Evolutionary conservation across 64 coral and sea anemone genomes (phyloP).

Genomic region (Acropora yongei): DNA sequence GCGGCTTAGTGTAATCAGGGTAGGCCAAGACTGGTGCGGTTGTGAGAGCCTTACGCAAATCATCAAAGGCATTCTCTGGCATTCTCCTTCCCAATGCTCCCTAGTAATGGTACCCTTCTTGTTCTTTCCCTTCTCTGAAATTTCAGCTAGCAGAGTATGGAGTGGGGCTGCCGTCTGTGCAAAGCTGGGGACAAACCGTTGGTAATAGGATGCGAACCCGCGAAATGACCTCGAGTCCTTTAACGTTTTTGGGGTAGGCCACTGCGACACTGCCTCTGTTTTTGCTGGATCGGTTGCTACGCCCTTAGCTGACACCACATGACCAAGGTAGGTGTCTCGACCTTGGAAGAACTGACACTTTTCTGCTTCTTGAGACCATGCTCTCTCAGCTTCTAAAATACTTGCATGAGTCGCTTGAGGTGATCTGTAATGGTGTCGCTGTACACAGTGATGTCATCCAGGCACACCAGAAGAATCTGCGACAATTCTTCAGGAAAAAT

Average conservation of each 20-base stretch:
- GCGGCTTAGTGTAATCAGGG: conserved; percentile 36
- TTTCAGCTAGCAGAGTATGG: background rate
- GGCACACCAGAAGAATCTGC: conserved; percentile 35
- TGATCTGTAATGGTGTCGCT: conserved; percentile 25
- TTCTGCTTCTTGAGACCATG: background rate
- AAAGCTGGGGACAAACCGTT: conserved; percentile 53
- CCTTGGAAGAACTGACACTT: conserved; percentile 69
- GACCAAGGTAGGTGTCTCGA: conserved; percentile 39
- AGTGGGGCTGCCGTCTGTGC: conserved; percentile 42
- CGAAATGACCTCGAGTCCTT: conserved; percentile 66
- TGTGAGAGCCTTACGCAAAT: conserved; percentile 11
- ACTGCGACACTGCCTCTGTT: conserved; percentile 34
- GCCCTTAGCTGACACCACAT: conserved; percentile 51
- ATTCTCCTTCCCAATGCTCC: conserved; percentile 34
- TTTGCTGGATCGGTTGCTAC: conserved; percentile 41
- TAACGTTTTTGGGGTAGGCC: conserved; percentile 38
- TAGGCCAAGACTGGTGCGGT: conserved; percentile 55
- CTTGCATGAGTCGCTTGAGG: background rate
- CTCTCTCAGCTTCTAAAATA: conserved; percentile 24
- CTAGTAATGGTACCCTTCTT: conserved; percentile 8
- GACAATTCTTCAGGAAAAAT: conserved; percentile 41
- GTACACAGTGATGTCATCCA: conserved; percentile 56
- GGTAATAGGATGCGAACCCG: conserved; percentile 64
- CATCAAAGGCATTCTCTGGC: conserved; percentile 12
- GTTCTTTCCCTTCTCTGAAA: background rate